Evolutionary conservation across 2,888 invertebrate species (phyloP).

Genomic region (Anorthoa munda): DNA sequence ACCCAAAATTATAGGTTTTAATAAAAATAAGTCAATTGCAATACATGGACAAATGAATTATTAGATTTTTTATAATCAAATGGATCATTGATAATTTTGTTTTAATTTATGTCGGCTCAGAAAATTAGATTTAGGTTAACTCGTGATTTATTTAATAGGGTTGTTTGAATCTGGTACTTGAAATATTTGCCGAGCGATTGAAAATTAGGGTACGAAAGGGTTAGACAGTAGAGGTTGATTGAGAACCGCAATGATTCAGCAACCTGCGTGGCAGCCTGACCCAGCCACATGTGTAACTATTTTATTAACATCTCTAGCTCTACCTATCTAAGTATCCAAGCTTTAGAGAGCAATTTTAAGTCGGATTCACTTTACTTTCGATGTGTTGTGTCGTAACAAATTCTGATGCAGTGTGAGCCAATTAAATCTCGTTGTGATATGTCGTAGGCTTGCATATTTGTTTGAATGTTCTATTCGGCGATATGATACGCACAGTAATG

Average conservation of each 20-base stretch:
- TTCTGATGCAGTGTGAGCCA: neutral
- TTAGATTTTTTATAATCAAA: slow-evolving; percentile 28
- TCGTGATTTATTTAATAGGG: slow-evolving; percentile 35
- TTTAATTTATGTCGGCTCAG: slow-evolving; percentile 1
- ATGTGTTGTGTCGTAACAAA: neutral
- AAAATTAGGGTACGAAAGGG: neutral
- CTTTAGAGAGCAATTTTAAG: neutral
- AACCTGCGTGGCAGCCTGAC: too few species aligned
- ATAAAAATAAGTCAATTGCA: slow-evolving; percentile 12
- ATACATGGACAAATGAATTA: slow-evolving; percentile 25
- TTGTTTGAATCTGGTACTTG: neutral
- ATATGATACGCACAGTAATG: too few species aligned
- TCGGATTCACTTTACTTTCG: neutral
- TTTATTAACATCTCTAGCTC: neutral
- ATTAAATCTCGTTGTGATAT: neutral
- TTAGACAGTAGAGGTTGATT: slow-evolving; percentile 2
- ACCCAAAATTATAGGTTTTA: slow-evolving; percentile 3
- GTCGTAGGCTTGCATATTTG: neutral
- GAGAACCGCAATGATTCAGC: neutral
- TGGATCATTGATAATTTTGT: slow-evolving; percentile 9
- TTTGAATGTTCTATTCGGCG: neutral
- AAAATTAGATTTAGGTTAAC: neutral
- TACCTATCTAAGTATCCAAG: too few species aligned
- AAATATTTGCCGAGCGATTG: slow-evolving; percentile 23
- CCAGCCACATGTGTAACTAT: too few species aligned